Evolutionary conservation across 1,140 invertebrate species (phyloP).

Genomic region (Brachionus plicatilis): DNA sequence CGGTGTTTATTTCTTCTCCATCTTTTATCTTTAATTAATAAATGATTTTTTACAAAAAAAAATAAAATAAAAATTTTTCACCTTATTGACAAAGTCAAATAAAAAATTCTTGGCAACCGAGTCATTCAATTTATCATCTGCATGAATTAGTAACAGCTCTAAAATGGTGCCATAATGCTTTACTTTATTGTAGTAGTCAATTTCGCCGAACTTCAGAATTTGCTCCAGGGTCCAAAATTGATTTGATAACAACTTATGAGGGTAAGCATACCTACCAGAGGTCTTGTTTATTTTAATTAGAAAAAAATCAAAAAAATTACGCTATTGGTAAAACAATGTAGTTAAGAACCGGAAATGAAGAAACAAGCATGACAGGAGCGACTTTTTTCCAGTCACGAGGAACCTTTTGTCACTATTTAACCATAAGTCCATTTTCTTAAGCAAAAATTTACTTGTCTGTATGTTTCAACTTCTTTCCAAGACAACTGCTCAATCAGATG

Average conservation of each 20-base stretch:
- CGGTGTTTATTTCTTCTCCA: background rate
- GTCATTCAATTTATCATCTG: background rate
- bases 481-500: background rate
- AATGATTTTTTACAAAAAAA: background rate
- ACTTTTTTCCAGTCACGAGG: constrained; percentile 38
- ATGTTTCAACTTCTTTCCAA: constrained; percentile 32
- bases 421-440: background rate
- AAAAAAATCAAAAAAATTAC: background rate
- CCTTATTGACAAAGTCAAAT: constrained; percentile 2
- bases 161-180: background rate
- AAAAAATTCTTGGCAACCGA: background rate
- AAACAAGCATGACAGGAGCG: constrained; percentile 5
- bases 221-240: constrained; percentile 36
- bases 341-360: constrained; percentile 20
- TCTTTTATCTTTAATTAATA: constrained; percentile 7
- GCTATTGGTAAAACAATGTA: constrained; percentile 35
- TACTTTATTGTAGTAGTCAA: constrained; percentile 14
- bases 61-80: background rate
- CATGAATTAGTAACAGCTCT: background rate
- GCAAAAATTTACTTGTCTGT: background rate
- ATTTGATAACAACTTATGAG: background rate
- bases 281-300: background rate
- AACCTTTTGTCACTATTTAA: background rate
- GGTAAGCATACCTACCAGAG: background rate
- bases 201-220: constrained; percentile 10